Evolutionary conservation across 2,888 invertebrate species (phyloP).

Genomic region (Conomelus anceps): DNA sequence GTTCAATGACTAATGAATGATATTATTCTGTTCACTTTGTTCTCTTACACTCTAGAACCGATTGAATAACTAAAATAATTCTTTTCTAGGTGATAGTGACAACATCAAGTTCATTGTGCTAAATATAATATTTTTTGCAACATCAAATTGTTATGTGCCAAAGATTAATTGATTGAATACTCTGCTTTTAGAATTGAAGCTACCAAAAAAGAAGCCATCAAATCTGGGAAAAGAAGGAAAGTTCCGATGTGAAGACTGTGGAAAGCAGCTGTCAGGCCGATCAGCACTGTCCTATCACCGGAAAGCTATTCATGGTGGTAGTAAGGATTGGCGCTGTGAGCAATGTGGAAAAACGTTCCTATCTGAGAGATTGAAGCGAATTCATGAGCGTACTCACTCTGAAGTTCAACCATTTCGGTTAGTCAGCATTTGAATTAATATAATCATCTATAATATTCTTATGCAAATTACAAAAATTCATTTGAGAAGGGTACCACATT

Average conservation of each 20-base stretch:
- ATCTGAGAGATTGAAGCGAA: not conserved
- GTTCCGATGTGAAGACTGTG: not conserved
- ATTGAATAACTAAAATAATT: no score
- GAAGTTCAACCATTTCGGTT: not conserved
- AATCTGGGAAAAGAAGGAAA: not conserved
- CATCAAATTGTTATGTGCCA: no score
- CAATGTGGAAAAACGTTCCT: not conserved
- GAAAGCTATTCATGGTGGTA: not conserved
- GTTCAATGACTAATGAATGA: no score
- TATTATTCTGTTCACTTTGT: no score
- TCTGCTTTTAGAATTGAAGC: slow-evolving; percentile 44
- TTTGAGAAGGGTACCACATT: no score
- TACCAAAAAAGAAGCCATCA: not conserved
- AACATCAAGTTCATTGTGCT: no score
- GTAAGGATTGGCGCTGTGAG: not conserved
- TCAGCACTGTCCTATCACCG: not conserved
- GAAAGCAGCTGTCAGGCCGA: not conserved
- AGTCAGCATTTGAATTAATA: no score
- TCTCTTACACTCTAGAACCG: no score
- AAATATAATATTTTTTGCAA: no score
- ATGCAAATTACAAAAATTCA: no score
- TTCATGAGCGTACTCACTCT: not conserved
- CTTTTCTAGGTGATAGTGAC: no score
- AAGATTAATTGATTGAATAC: slow-evolving; percentile 59
- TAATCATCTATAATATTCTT: no score